Evolutionary conservation across 1,140 invertebrate species (phyloP).

Genomic region (Ganaspis sp.): DNA sequence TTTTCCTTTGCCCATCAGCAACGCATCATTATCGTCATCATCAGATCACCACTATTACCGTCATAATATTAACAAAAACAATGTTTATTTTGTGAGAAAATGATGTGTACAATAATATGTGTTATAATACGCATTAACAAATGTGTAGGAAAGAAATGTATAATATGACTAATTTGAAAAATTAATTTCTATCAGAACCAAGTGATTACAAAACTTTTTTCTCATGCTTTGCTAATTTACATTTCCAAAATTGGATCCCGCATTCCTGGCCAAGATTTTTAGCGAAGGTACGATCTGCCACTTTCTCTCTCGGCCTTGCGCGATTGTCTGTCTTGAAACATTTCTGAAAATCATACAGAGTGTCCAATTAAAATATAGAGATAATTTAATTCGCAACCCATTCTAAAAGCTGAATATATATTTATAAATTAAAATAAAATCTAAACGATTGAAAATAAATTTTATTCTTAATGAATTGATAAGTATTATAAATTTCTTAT

Average conservation of each 20-base stretch:
- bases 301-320: slow-evolving; percentile 16
- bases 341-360: neutral
- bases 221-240: neutral
- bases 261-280: slow-evolving; percentile 13
- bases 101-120: too few relatives aligned
- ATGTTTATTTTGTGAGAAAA: too few relatives aligned
- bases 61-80: too few relatives aligned
- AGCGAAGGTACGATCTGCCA: neutral
- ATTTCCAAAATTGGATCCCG: neutral
- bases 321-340: neutral
- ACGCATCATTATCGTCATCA: too few relatives aligned
- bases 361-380: neutral
- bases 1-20: too few relatives aligned
- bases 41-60: too few relatives aligned
- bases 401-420: neutral
- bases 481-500: too few relatives aligned
- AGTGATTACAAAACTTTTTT: neutral
- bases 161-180: neutral
- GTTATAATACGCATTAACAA: too few relatives aligned
- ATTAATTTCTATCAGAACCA: neutral
- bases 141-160: too few relatives aligned
- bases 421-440: too few relatives aligned
- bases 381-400: neutral
- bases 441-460: too few relatives aligned
- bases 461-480: too few relatives aligned